Evolutionary conservation across 2,888 invertebrate genomes (phyloP).

Genomic region (Tethea ocularis): DNA sequence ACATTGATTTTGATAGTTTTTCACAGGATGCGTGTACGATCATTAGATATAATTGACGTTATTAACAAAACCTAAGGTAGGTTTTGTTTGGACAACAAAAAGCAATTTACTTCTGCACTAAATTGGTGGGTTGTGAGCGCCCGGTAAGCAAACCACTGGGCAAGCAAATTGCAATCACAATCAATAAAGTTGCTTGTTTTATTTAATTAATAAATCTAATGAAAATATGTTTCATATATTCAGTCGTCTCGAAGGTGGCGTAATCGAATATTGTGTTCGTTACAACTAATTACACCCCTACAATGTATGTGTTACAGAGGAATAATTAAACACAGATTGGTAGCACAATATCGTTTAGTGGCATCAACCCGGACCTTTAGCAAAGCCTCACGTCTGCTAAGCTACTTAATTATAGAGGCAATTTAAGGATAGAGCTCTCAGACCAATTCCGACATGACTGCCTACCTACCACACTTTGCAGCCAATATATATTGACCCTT

Average conservation of each 20-base stretch:
- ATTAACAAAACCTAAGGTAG: constrained; percentile 1
- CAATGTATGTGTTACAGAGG: constrained; percentile 10
- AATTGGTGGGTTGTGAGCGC: neutral
- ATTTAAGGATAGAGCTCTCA: constrained; percentile 53
- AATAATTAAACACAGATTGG: neutral
- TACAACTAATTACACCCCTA: neutral
- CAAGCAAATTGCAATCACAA: neutral
- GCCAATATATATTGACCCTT: constrained; percentile 32
- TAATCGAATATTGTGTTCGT: neutral
- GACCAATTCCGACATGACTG: constrained; percentile 42
- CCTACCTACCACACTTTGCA: constrained; percentile 25
- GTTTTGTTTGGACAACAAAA: neutral
- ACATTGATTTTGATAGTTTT: neutral
- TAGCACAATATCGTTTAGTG: constrained; percentile 16
- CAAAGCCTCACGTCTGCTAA: constrained; percentile 40
- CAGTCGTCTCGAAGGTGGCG: neutral
- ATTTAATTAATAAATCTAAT: too few relatives aligned
- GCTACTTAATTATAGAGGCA: constrained; percentile 65
- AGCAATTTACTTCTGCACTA: neutral
- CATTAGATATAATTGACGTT: neutral
- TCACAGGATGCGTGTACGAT: neutral
- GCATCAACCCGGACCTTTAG: constrained; percentile 28
- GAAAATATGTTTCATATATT: neutral
- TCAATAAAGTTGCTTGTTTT: too few relatives aligned
- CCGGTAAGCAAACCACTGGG: neutral